Conservation (phyloP, 2,888 invertebrate genomes). For the Drosophila pseudotakahashii region DNA sequence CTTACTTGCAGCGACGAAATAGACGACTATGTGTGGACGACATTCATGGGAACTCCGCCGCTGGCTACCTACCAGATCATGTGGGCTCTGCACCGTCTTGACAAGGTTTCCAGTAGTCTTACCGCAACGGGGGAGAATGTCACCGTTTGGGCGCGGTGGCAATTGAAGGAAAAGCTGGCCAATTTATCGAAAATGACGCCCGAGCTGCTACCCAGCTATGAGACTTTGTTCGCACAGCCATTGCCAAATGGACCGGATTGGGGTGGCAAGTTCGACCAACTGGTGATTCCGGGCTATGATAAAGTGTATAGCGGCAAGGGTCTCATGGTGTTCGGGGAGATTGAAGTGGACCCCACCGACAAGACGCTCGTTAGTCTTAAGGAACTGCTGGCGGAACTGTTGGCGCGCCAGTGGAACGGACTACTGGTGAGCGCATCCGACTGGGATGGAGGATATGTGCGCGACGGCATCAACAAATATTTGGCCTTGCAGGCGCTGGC, state of each 20-base stretch:
- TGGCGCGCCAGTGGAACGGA: conserved; percentile 91
- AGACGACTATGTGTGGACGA: conserved; percentile 88
- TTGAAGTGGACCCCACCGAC: conserved; percentile 87
- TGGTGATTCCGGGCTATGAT: conserved; percentile 92
- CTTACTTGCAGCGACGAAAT: conserved; percentile 84
- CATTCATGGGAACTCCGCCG: conserved; percentile 89
- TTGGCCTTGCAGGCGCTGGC: conserved; percentile 86
- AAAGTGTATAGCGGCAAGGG: conserved; percentile 88
- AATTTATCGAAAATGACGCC: conserved; percentile 90
- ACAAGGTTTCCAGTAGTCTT: conserved; percentile 84
- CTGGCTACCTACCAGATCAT: conserved; percentile 97
- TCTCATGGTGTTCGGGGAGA: conserved; percentile 91
- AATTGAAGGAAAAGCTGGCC: conserved; percentile 89
- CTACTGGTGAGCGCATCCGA: conserved; percentile 91
- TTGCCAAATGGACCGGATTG: conserved; percentile 85
- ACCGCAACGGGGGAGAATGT: conserved; percentile 1
- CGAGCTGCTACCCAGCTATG: conserved; percentile 88
- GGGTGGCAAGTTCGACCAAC: conserved; percentile 84
- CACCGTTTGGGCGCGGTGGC: conserved; percentile 88
- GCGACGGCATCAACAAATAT: conserved; percentile 90
- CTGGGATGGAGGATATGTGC: conserved; percentile 91
- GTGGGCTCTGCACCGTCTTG: conserved; percentile 88
- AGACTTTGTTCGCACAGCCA: conserved; percentile 86
- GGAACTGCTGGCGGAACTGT: conserved; percentile 88
- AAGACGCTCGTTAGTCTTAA: conserved; percentile 86